phyloP scores from a whole-genome alignment of 2,113 vertebrate genomes.

The Actinemys pallida region DNA sequence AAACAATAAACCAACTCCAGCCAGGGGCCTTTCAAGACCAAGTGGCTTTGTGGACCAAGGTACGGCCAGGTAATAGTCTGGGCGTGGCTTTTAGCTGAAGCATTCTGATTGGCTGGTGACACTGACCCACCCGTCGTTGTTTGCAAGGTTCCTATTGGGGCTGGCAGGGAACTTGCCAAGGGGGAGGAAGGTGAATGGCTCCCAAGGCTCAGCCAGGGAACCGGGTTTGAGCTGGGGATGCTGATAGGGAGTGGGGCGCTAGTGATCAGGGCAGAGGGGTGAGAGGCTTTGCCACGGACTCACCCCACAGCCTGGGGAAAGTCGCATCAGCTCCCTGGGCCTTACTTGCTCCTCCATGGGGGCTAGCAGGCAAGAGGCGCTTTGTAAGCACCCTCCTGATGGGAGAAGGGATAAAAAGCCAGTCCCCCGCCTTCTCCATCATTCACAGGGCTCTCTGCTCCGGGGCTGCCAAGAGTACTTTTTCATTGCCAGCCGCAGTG shows the following conservation, averaged over 20 bases:
- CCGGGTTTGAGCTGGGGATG: neutral
- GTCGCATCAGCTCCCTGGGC: neutral
- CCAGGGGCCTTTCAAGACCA: neutral
- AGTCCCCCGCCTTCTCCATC: neutral
- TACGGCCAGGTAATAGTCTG: neutral
- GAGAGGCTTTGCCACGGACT: neutral
- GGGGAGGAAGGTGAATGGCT: neutral
- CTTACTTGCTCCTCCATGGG: neutral
- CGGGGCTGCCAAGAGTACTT: neutral
- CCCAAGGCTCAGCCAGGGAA: neutral
- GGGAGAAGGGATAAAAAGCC: neutral
- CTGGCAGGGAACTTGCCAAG: neutral
- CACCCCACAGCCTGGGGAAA: neutral
- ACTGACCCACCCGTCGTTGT: neutral
- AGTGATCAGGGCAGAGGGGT: neutral
- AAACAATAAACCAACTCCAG: neutral
- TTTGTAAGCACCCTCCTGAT: neutral
- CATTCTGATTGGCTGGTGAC: neutral
- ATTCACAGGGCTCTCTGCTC: neutral
- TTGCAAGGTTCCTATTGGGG: neutral
- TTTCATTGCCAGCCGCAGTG: neutral
- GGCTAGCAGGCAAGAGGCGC: neutral
- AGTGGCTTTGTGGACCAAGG: neutral
- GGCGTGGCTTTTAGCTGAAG: neutral
- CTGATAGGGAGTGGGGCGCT: neutral